A percentile compares a stretch with the other conserved stretches of the same genome.
These are phyloP conservation scores for Aspidiotus rigidus DNA, from an alignment of 2,888 invertebrate genomes.

Conservation along the genomic window DNA sequence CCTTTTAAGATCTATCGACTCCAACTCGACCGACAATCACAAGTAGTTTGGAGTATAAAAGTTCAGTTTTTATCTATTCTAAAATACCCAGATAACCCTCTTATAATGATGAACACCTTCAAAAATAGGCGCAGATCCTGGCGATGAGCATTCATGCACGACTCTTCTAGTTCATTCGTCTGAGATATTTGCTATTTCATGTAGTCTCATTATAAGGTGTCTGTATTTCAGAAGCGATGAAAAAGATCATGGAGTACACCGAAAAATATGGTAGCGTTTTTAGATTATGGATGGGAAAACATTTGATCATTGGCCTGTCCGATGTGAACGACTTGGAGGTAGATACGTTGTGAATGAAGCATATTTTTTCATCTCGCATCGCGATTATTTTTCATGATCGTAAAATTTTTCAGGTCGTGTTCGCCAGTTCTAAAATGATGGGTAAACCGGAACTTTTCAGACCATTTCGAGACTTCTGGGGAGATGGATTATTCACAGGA, in stretches of 20 bases:
- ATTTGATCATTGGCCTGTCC: slow-evolving; percentile 9
- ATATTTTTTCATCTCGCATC: neutral
- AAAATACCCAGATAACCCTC: too few relatives aligned
- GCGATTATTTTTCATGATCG: neutral
- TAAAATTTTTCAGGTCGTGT: slow-evolving; percentile 14
- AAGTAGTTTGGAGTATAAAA: too few relatives aligned
- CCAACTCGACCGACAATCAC: neutral
- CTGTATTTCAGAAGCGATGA: slow-evolving; percentile 10
- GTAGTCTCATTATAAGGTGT: neutral
- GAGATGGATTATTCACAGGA: slow-evolving; percentile 21
- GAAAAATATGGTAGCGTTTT: slow-evolving; percentile 9
- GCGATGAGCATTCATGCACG: too few relatives aligned
- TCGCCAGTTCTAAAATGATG: slow-evolving; percentile 21
- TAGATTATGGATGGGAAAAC: slow-evolving; percentile 21
- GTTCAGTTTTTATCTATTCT: too few relatives aligned
- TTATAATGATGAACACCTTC: too few relatives aligned
- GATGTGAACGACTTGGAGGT: slow-evolving; percentile 22
- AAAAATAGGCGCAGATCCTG: too few relatives aligned
- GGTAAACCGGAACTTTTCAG: slow-evolving; percentile 19
- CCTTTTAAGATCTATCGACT: neutral
- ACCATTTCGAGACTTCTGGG: slow-evolving; percentile 20
- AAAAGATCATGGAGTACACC: slow-evolving; percentile 10
- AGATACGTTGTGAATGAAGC: neutral
- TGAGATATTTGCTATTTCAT: neutral
- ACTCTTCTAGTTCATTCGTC: neutral